Evolutionary conservation across 2,797 vertebrate species (phyloP).

Genomic region (Danio choprae): DNA sequence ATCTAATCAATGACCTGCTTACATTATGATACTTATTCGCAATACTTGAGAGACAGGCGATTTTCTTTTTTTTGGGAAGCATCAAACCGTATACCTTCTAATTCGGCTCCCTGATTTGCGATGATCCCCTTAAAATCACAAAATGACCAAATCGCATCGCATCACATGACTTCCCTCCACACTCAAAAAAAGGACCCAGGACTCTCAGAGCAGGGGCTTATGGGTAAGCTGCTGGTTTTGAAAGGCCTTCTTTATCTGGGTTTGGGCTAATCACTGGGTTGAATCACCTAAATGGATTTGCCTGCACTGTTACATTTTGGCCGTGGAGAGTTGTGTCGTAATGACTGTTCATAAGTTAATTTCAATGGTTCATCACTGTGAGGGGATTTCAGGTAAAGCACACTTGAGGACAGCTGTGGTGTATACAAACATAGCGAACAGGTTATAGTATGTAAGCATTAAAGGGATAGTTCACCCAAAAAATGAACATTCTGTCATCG

Average conservation of each 20-base stretch:
- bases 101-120: slow-evolving; percentile 18
- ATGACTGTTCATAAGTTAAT: slow-evolving; percentile 67
- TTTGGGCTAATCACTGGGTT: slow-evolving; percentile 69
- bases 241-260: slow-evolving; percentile 70
- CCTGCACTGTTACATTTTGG: slow-evolving; percentile 58
- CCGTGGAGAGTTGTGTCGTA: slow-evolving; percentile 64
- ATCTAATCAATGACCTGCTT: background rate
- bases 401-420: slow-evolving; percentile 25
- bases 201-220: slow-evolving; percentile 57
- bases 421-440: background rate
- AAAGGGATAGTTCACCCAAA: background rate
- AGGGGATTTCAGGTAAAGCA: slow-evolving; percentile 63
- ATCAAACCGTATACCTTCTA: background rate
- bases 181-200: slow-evolving; percentile 41
- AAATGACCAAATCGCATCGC: slow-evolving; percentile 47
- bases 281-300: slow-evolving; percentile 62
- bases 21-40: background rate
- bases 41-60: background rate
- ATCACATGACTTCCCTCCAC: slow-evolving; percentile 47
- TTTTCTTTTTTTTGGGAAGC: background rate
- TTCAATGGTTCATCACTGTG: slow-evolving; percentile 66
- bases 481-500: too few species aligned
- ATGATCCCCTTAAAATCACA: slow-evolving; percentile 46
- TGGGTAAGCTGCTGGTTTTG: slow-evolving; percentile 65
- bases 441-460: background rate